Conservation (phyloP, 2,888 invertebrate species). For the Zaprionus lineosus region DNA sequence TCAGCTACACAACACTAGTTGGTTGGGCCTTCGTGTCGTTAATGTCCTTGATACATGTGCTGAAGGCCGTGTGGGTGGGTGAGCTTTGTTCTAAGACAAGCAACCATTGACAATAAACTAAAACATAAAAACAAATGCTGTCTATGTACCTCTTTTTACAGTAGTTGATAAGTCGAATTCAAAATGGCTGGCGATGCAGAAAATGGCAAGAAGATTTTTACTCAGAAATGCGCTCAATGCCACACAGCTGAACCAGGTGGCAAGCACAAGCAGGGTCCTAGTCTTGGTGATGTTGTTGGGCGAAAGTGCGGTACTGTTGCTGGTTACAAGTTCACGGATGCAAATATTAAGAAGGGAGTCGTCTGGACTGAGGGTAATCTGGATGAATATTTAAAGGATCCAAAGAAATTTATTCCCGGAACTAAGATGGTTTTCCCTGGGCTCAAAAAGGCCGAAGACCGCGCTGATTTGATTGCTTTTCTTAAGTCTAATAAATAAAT, state of each 20-base stretch:
- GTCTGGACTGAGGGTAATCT: slow-evolving; percentile 96
- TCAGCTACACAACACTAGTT: too few species aligned
- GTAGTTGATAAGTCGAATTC: slow-evolving; percentile 20
- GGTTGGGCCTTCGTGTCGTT: slow-evolving; percentile 26
- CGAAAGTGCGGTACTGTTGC: slow-evolving; percentile 96
- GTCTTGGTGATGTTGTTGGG: slow-evolving; percentile 94
- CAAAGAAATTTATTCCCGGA: slow-evolving; percentile 99
- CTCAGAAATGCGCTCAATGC: slow-evolving; percentile 97
- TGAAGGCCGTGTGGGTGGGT: slow-evolving; percentile 42
- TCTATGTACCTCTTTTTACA: background rate
- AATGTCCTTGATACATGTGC: slow-evolving; percentile 55
- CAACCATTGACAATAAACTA: slow-evolving; percentile 18
- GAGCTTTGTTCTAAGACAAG: slow-evolving; percentile 26
- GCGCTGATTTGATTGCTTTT: slow-evolving; percentile 97
- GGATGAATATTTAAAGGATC: slow-evolving; percentile 97
- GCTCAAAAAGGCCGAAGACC: slow-evolving; percentile 96
- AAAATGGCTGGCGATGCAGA: slow-evolving; percentile 93
- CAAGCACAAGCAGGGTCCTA: slow-evolving; percentile 98
- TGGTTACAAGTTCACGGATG: slow-evolving; percentile 95
- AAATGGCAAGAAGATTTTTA: slow-evolving; percentile 98
- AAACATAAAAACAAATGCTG: slow-evolving; percentile 6
- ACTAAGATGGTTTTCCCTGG: slow-evolving; percentile 99
- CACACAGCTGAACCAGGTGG: slow-evolving; percentile 95
- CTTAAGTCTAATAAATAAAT: slow-evolving; percentile 84
- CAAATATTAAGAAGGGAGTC: slow-evolving; percentile 97